These are phyloP conservation scores for Chondrilla cf. caribensis DNA, from an alignment of 37 sponge, comb jelly and placozoan genomes.

Conservation along the genomic window DNA sequence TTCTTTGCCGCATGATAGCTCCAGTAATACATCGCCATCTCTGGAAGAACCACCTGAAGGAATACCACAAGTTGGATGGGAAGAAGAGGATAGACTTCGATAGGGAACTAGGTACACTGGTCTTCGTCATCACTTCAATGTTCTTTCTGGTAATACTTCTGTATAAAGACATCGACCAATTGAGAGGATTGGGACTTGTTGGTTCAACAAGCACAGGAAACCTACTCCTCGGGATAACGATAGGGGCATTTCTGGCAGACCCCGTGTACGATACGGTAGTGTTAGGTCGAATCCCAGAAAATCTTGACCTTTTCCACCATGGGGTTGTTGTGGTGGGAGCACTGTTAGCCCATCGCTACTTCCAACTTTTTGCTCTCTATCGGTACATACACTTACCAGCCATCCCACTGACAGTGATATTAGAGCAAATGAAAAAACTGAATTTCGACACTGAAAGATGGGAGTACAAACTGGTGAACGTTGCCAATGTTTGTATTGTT, in stretches of 20 bases:
- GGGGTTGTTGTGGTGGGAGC: background rate
- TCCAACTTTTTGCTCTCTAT: background rate
- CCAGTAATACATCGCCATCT: background rate
- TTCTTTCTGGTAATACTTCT: too few relatives aligned
- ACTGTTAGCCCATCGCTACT: background rate
- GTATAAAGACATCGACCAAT: too few relatives aligned
- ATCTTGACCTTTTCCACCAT: background rate
- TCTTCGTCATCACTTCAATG: background rate
- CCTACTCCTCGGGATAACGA: background rate
- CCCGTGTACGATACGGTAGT: too few relatives aligned
- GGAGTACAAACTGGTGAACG: background rate
- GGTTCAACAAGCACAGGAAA: background rate
- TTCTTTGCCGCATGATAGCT: background rate
- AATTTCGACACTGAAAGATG: background rate
- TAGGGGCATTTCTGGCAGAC: background rate
- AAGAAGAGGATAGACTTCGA: background rate
- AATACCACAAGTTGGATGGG: background rate
- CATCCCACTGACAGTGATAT: background rate
- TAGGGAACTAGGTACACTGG: background rate
- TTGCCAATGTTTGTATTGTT: background rate
- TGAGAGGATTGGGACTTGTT: background rate
- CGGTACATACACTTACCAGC: background rate
- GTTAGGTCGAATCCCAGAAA: too few relatives aligned
- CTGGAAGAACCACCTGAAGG: background rate
- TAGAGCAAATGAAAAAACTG: background rate